Percentiles rank a stretch among this genome's conserved stretches.
Evolutionary conservation across 1,140 invertebrate genomes (phyloP).

Genomic region (Drosophila ogumai): DNA sequence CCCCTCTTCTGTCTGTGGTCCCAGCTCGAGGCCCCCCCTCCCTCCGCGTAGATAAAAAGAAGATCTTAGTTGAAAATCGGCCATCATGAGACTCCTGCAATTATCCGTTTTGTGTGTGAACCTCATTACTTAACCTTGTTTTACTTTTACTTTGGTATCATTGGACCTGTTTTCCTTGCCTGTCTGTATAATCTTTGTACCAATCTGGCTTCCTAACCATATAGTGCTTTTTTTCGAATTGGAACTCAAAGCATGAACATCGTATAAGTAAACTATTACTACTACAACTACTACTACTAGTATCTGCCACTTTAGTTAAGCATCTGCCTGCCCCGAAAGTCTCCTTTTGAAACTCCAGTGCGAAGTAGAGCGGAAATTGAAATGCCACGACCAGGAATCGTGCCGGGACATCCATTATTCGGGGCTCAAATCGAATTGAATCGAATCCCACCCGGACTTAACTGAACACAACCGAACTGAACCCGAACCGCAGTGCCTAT

Average conservation of each 20-base stretch:
- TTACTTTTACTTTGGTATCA: constrained; percentile 15
- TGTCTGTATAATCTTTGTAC: constrained; percentile 4
- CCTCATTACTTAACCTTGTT: constrained; percentile 3
- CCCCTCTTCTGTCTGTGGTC: constrained; percentile 1
- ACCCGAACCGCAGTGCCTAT: constrained; percentile 1
- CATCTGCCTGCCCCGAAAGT: constrained; percentile 13
- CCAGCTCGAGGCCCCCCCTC: constrained; percentile 3
- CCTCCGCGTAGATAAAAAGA: constrained; percentile 21
- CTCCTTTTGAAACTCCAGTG: constrained; percentile 15
- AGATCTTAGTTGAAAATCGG: constrained; percentile 37
- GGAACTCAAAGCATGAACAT: constrained; percentile 53
- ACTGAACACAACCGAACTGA: constrained; percentile 6
- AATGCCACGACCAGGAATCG: constrained; percentile 23
- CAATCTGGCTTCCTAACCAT: constrained; percentile 29
- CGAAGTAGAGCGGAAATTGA: constrained; percentile 41
- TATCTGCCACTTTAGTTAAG: constrained; percentile 60
- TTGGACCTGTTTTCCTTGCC: constrained; percentile 12
- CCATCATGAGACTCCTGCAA: constrained; percentile 21
- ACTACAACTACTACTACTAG: constrained; percentile 39
- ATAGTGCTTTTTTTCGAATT: constrained; percentile 35
- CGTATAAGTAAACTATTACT: constrained; percentile 3
- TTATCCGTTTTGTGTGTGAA: constrained; percentile 21
- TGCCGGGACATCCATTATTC: constrained; percentile 31
- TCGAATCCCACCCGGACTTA: constrained; percentile 21
- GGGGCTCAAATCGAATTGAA: constrained; percentile 24